These are phyloP conservation scores for Bungarus multicinctus DNA, from an alignment of 2,113 vertebrate species.

Conservation along the genomic window DNA sequence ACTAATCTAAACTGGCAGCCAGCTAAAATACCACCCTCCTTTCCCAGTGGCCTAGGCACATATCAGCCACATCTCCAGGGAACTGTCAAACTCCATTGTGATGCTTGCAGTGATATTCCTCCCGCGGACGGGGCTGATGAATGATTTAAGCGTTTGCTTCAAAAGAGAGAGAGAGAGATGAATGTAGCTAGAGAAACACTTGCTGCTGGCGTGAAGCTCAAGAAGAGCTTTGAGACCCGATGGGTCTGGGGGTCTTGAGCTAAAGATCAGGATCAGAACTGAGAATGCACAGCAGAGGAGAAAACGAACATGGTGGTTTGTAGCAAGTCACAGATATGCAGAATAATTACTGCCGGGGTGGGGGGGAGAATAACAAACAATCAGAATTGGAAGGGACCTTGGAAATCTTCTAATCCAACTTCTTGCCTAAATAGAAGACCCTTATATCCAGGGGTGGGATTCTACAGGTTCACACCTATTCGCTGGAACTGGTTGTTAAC, in stretches of 20 bases:
- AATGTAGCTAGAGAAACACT: constrained; percentile 41
- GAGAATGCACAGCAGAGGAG: background rate
- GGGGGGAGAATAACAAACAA: too few relatives aligned
- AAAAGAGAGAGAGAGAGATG: constrained; percentile 9
- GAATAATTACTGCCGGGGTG: rapidly evolving
- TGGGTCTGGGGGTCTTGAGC: background rate
- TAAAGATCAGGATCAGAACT: rapidly evolving
- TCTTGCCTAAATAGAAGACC: too few relatives aligned
- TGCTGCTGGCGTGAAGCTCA: rapidly evolving
- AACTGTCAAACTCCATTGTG: constrained; percentile 40
- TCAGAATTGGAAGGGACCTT: too few relatives aligned
- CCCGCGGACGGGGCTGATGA: constrained; percentile 5
- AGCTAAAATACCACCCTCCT: background rate
- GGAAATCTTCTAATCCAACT: too few relatives aligned
- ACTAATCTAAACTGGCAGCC: rapidly evolving
- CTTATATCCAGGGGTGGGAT: too few relatives aligned
- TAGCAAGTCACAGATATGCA: background rate
- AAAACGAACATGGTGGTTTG: background rate
- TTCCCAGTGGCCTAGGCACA: rapidly evolving
- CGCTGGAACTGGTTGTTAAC: too few relatives aligned
- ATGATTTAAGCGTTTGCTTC: background rate
- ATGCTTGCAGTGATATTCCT: constrained; percentile 34
- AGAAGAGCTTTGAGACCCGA: background rate
- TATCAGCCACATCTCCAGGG: background rate
- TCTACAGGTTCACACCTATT: too few relatives aligned